phyloP scores from a whole-genome alignment of 1,140 invertebrate genomes.

The Sarcophaga bullata region DNA sequence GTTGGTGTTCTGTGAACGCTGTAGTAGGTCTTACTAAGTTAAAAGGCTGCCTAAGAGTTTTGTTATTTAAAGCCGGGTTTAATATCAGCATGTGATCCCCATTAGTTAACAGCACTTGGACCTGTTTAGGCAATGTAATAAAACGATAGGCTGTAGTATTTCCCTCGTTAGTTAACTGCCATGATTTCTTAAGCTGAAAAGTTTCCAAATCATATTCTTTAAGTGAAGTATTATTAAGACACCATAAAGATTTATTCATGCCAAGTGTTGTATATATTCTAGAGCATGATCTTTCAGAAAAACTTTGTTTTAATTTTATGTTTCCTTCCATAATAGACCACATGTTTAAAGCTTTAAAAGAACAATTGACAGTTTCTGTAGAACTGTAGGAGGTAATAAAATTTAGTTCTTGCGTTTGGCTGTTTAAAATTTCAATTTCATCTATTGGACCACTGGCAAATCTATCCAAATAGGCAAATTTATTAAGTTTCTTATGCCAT shows the following conservation, averaged over 20 bases:
- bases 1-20: background rate
- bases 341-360: background rate
- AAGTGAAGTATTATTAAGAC: background rate
- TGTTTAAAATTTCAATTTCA: slow-evolving; percentile 43
- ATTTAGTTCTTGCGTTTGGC: background rate
- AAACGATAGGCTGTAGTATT: slow-evolving; percentile 18
- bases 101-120: slow-evolving; percentile 26
- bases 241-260: background rate
- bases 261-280: background rate
- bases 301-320: background rate
- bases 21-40: background rate
- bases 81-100: background rate
- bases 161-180: background rate
- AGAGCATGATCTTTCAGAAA: background rate
- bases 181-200: background rate
- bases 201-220: slow-evolving; percentile 3
- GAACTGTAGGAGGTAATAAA: background rate
- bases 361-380: background rate
- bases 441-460: slow-evolving; percentile 55
- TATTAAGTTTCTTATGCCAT: slow-evolving; percentile 41
- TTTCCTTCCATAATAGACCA: background rate
- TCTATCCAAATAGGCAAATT: slow-evolving; percentile 42
- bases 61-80: background rate
- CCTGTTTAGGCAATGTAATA: background rate
- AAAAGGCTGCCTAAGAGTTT: background rate